Base-by-base conservation (phyloP, 2,797 vertebrate species). In the Novumbra hubbsi region DNA sequence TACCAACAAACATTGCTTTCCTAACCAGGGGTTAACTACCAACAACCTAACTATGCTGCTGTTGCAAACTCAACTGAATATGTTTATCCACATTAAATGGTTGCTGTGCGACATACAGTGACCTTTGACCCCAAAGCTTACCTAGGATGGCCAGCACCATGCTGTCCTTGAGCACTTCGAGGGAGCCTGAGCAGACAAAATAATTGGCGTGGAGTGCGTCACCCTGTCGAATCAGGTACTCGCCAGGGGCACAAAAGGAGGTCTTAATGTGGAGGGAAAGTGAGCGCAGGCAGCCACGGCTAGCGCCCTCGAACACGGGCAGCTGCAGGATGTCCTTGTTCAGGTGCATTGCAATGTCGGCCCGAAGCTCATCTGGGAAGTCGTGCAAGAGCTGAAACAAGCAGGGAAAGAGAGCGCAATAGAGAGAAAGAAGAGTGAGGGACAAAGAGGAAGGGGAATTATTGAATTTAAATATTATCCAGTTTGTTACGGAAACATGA, bases 281-380 rank as follows among this genome's bases (percentile, higher is more conserved):
- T 0, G 96, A 97, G 68, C 97, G 95, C 73, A 99, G 93, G 86
- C 97, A 99, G 76, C 98, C 96, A 1, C 96, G 94, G 84, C 97
- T 98, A 15, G 97, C 97, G 0, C 94, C 94, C 85, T 95, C 94
- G 1, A 99, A 99, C 82, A 99, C 88, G 0, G 97, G 93, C 85
- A 99, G 93, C 93, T 97, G 96, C 88, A 99, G 92, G 88, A 99
- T 98, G 91, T 99, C 98, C 88, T 98, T 97, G 87, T 99, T 96
- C 87, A 99, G 93, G 88, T 99, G 97, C 97, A 98, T 97, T 86
- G 97, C 96, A 77, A 99, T 96, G 74, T 99, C 98, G 0, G 98
- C 97, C 0, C 96, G 95, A 76, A 99, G 93, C 92, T 99, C 98
- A 0, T 98, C 98, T 0, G 98, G 98, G 90, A 99, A 99, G 91